Evolutionary conservation across 2,888 invertebrate genomes (phyloP), one percentile per base, ranked within the genome.

Genomic region (Hanleya hanleyi): DNA sequence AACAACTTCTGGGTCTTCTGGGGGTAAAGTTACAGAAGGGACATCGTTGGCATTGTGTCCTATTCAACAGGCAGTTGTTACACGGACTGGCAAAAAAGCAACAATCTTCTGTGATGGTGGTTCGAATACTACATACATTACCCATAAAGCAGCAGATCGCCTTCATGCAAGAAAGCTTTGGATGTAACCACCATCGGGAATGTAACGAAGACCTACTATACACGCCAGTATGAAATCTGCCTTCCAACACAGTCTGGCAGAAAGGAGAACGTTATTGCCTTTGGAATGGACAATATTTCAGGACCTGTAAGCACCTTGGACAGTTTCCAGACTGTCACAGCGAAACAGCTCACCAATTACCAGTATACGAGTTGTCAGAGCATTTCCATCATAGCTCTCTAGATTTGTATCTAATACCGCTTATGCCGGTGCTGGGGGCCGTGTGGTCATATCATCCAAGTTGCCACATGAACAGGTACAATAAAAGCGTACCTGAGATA

Each of bases 31-130:
- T n/a, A n/a, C n/a, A n/a, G n/a, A n/a, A n/a, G n/a, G n/a, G n/a
- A n/a, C n/a, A n/a, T n/a, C n/a, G 7, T 22, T 51, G 51, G 12
- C 51, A n/a, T 22, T 51, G 26, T 51, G 22, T 51, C n/a, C 51
- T 26, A 51, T 51, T n/a, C 51, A 51, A 26, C 7, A 51, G 22
- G 51, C 22, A 7, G 26, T 51, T 22, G 51, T 51, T n/a, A 12
- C 51, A 51, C 47, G 67, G 12, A 49, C 67, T 18, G 50, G 49
- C 12, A 67, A 50, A 33, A 18, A 15, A 18, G 67, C 49, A 4
- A 67, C 50, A 32, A n/a, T 67, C 5, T 67, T 67, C n/a, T 49
- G 33, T 50, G 67, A 49, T 67, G 67, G 67, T 47, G 50, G 67
- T 26, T 67, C 67, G 18, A 67, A 67, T 15, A 67, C 67, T 0